phyloP scores from a whole-genome alignment of 2,888 invertebrate species.

The Lissonota sp. region DNA sequence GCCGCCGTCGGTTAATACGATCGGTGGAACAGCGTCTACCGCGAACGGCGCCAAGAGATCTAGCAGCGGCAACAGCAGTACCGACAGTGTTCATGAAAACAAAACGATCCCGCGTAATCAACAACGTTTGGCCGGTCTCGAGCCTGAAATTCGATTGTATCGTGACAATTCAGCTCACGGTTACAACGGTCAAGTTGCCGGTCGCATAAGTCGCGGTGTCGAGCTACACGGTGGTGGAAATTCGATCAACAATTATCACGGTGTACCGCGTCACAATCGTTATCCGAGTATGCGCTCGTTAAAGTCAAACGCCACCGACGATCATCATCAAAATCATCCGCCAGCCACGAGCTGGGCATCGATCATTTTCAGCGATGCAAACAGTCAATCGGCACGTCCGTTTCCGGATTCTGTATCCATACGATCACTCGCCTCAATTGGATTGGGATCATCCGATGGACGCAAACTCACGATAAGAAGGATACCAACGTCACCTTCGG shows the following conservation, averaged over 20 bases:
- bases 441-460: constrained; percentile 95
- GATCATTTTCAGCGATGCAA: constrained; percentile 87
- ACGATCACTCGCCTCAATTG: constrained; percentile 92
- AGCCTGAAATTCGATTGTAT: constrained; percentile 52
- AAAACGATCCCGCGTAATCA: constrained; percentile 40
- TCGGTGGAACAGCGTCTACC: constrained; percentile 20
- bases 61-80: constrained; percentile 73
- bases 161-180: constrained; percentile 67
- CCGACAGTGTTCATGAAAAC: constrained; percentile 75
- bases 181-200: constrained; percentile 42
- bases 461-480: constrained; percentile 93
- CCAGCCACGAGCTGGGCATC: constrained; percentile 81
- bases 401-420: constrained; percentile 89
- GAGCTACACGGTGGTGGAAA: constrained; percentile 65
- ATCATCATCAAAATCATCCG: constrained; percentile 74
- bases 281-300: constrained; percentile 79
- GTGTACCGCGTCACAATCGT: constrained; percentile 69
- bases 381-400: constrained; percentile 84
- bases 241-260: constrained; percentile 28
- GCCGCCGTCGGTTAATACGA: constrained; percentile 35
- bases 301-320: constrained; percentile 76
- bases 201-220: constrained; percentile 65
- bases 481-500: constrained; percentile 93
- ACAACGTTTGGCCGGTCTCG: constrained; percentile 53
- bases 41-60: constrained; percentile 70